These are phyloP conservation scores for Cybosia mesomella DNA, from an alignment of 2,888 invertebrate species.

Conservation along the genomic window DNA sequence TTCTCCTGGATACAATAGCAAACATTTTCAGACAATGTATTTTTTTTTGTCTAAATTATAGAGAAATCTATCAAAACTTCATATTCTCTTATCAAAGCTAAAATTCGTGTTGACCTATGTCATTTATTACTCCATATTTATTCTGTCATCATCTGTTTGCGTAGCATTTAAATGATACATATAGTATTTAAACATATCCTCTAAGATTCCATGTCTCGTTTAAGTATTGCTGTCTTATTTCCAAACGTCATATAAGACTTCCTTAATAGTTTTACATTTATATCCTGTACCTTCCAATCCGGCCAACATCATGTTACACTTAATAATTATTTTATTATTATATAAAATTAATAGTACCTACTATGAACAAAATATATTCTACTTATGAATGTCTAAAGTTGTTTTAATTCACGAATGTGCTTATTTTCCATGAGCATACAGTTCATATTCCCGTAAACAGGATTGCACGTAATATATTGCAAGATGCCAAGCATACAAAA, in stretches of 20 bases:
- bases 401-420: not conserved
- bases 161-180: slow-evolving; percentile 2
- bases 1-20: no score
- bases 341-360: not conserved
- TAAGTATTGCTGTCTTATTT: not conserved
- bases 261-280: slow-evolving; percentile 4
- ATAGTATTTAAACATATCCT: slow-evolving; percentile 16
- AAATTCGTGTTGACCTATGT: no score
- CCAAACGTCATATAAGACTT: not conserved
- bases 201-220: slow-evolving; percentile 1
- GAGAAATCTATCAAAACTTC: no score
- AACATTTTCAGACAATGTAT: no score
- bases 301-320: not conserved
- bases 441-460: no score
- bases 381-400: not conserved
- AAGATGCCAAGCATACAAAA: no score
- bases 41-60: no score
- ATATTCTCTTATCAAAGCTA: no score
- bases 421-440: not conserved
- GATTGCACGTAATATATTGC: no score
- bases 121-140: not conserved
- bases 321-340: not conserved
- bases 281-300: slow-evolving; percentile 13
- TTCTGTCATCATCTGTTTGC: not conserved
- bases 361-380: slow-evolving; percentile 19